Evolutionary conservation across 2,797 vertebrate species (phyloP).

Genomic region (Pygocentrus nattereri): DNA sequence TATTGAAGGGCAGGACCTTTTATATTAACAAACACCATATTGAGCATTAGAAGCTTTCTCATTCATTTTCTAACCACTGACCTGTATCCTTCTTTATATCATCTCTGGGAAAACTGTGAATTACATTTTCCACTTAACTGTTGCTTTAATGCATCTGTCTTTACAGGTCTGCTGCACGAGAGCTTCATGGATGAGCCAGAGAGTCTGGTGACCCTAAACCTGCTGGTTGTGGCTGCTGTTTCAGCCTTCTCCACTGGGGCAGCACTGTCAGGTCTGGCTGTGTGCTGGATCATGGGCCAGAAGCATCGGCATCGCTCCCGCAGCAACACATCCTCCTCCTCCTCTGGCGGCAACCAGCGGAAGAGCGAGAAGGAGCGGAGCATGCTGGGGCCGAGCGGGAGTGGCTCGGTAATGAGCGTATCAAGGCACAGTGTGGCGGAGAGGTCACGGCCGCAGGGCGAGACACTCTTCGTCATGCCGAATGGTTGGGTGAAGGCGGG

Average conservation of each 20-base stretch:
- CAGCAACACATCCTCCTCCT: conserved; percentile 65
- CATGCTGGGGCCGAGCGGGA: conserved; percentile 84
- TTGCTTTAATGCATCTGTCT: not conserved
- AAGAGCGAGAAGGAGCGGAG: conserved; percentile 85
- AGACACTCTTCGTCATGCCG: conserved; percentile 92
- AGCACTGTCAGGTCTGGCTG: conserved; percentile 92
- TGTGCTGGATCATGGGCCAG: conserved; percentile 96
- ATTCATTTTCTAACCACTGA: too few relatives aligned
- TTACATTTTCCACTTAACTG: not conserved
- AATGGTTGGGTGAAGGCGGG: conserved; percentile 93
- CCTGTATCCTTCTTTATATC: too few relatives aligned
- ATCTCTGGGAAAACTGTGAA: not conserved
- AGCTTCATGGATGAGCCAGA: conserved; percentile 92
- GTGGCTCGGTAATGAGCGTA: conserved; percentile 92
- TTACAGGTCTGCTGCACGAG: conserved; percentile 88
- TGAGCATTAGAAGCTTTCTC: too few relatives aligned
- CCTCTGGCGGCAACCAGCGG: conserved; percentile 78
- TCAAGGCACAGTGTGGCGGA: conserved; percentile 79
- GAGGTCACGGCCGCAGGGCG: conserved; percentile 77
- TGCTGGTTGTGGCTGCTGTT: conserved; percentile 92
- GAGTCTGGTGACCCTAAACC: conserved; percentile 92
- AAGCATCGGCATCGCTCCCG: conserved; percentile 83
- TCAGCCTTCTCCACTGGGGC: conserved; percentile 97
- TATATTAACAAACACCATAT: too few relatives aligned
- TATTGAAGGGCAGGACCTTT: too few relatives aligned